phyloP scores from a whole-genome alignment of 2,888 invertebrate species.

The Plagodis pulveraria region DNA sequence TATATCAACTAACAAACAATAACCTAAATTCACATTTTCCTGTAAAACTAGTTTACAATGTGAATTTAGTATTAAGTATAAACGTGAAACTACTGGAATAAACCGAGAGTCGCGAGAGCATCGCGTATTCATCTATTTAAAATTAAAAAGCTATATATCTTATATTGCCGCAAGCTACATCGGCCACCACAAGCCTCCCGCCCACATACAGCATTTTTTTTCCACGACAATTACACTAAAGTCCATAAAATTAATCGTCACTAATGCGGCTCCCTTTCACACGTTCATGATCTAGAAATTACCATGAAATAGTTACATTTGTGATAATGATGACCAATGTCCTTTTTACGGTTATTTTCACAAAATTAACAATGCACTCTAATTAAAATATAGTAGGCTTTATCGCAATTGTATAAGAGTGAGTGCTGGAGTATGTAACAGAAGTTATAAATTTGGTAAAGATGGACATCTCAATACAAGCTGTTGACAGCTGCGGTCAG shows the following conservation, averaged over 20 bases:
- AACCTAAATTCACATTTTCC: too few species aligned
- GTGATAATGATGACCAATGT: constrained; percentile 64
- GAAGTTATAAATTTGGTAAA: constrained; percentile 38
- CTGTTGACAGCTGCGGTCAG: constrained; percentile 78
- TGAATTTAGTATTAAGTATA: too few species aligned
- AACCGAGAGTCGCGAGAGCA: too few species aligned
- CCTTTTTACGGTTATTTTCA: constrained; percentile 46
- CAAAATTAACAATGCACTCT: constrained; percentile 21
- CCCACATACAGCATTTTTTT: constrained; percentile 64
- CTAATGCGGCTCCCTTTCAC: constrained; percentile 65
- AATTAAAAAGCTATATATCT: not conserved
- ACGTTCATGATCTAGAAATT: constrained; percentile 60
- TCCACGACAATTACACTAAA: constrained; percentile 78
- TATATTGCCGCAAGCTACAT: not conserved
- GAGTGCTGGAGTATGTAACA: not conserved
- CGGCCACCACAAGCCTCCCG: constrained; percentile 37
- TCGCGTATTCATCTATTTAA: not conserved
- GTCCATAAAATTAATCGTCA: constrained; percentile 78
- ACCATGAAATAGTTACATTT: constrained; percentile 55
- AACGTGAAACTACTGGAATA: too few species aligned
- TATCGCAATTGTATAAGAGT: constrained; percentile 25
- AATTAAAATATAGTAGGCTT: constrained; percentile 33
- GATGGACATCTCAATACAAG: constrained; percentile 66
- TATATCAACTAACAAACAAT: too few species aligned
- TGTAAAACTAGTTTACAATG: too few species aligned